These are phyloP conservation scores for Muricea muricata DNA, from an alignment of 92 coral and sea anemone genomes.

Conservation along the genomic window DNA sequence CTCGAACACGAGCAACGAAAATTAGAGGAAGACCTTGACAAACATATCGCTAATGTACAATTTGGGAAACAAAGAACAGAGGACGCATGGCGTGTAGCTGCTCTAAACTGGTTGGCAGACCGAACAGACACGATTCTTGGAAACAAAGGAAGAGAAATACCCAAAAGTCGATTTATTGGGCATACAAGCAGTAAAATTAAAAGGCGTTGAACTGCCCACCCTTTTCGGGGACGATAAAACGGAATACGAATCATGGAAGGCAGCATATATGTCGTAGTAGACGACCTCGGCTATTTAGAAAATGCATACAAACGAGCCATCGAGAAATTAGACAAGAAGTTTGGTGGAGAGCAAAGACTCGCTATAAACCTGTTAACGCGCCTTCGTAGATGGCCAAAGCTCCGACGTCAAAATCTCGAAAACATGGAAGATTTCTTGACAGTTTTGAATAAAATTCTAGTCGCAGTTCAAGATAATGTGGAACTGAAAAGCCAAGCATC, in stretches of 20 bases:
- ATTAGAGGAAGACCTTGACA: constrained; percentile 2
- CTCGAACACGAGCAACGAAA: background rate
- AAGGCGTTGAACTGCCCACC: no score
- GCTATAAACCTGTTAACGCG: constrained; percentile 9
- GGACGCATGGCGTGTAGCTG: constrained; percentile 19
- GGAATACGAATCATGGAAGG: no score
- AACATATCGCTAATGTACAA: background rate
- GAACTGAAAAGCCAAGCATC: constrained; percentile 31
- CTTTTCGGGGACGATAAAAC: no score
- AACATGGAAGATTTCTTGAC: constrained; percentile 29
- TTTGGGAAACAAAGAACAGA: constrained; percentile 21
- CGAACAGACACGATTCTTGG: no score
- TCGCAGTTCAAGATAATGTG: constrained; percentile 35
- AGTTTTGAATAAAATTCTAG: constrained; percentile 25
- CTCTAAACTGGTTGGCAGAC: background rate
- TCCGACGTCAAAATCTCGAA: constrained; percentile 37
- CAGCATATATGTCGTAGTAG: no score
- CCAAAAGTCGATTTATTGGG: no score
- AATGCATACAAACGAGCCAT: constrained; percentile 23
- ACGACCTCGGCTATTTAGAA: background rate
- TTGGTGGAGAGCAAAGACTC: constrained; percentile 25
- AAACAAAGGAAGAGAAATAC: no score
- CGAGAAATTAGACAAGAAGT: constrained; percentile 20
- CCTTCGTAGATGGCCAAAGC: constrained; percentile 49
- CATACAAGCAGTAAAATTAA: no score